These are phyloP conservation scores for Polyommatus icarus DNA, from an alignment of 2,888 invertebrate genomes.

Conservation along the genomic window DNA sequence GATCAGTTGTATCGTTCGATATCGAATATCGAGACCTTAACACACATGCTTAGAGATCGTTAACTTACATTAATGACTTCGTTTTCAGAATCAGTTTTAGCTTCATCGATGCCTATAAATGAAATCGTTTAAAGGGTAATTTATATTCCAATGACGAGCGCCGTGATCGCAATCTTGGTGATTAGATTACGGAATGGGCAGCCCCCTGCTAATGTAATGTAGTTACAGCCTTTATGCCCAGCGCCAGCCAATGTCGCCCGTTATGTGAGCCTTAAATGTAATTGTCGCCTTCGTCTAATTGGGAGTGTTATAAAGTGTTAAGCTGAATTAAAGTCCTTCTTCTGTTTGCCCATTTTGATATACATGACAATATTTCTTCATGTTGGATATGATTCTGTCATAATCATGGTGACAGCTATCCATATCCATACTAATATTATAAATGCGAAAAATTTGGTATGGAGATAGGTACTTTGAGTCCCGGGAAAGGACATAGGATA, in stretches of 20 bases:
- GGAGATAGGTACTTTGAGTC: no score
- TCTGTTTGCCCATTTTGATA: no score
- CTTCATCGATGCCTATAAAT: slow-evolving; percentile 24
- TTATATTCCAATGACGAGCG: slow-evolving; percentile 54
- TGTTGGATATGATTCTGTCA: no score
- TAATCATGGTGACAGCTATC: no score
- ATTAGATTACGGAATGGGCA: slow-evolving; percentile 60
- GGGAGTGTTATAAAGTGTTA: background rate
- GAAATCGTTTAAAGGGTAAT: slow-evolving; percentile 43
- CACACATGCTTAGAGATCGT: no score
- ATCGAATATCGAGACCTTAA: no score
- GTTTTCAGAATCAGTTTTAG: background rate
- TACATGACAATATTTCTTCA: no score
- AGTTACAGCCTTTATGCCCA: slow-evolving; percentile 41
- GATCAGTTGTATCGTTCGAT: no score
- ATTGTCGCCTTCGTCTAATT: slow-evolving; percentile 26
- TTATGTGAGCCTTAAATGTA: slow-evolving; percentile 22
- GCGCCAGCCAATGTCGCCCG: slow-evolving; percentile 9
- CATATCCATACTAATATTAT: no score
- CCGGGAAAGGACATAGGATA: no score
- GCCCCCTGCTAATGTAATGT: slow-evolving; percentile 53
- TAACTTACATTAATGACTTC: background rate
- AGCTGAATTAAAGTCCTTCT: no score
- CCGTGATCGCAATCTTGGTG: slow-evolving; percentile 63
- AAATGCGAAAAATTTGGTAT: no score